Percentiles rank a stretch among this genome's conserved stretches.
Conservation (phyloP, 2,888 invertebrate genomes). For the Seira ritae region DNA sequence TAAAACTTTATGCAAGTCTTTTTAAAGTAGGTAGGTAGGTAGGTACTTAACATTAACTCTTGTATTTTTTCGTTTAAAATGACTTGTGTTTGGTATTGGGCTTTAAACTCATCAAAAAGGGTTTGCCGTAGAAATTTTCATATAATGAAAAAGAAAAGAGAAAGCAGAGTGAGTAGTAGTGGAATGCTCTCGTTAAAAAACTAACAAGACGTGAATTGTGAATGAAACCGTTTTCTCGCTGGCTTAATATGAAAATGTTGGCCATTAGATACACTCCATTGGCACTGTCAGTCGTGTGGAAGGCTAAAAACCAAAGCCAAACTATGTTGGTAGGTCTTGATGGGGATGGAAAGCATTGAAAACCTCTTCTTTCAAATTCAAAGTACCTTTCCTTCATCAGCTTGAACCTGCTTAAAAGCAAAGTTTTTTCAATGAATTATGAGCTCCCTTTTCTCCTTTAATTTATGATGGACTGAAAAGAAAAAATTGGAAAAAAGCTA, state of each 20-base stretch:
- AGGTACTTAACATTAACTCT: too few species aligned
- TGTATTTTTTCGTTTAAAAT: neutral
- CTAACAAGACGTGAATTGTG: neutral
- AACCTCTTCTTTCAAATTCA: too few species aligned
- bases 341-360: too few species aligned
- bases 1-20: too few species aligned
- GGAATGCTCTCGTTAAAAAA: neutral
- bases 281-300: neutral
- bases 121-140: neutral
- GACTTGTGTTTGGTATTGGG: neutral
- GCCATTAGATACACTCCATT: neutral
- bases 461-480: constrained; percentile 11
- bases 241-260: neutral
- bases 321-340: too few species aligned
- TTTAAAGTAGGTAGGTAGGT: neutral
- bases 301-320: too few species aligned
- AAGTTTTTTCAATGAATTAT: neutral
- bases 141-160: neutral
- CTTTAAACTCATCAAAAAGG: neutral
- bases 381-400: too few species aligned
- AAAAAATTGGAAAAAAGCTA: too few species aligned
- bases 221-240: neutral
- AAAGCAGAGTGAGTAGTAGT: too few species aligned
- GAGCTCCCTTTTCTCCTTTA: neutral
- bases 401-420: too few species aligned